Base-by-base conservation (phyloP, 1,140 invertebrate species). In the Paramacrobiotus metropolitanus region DNA sequence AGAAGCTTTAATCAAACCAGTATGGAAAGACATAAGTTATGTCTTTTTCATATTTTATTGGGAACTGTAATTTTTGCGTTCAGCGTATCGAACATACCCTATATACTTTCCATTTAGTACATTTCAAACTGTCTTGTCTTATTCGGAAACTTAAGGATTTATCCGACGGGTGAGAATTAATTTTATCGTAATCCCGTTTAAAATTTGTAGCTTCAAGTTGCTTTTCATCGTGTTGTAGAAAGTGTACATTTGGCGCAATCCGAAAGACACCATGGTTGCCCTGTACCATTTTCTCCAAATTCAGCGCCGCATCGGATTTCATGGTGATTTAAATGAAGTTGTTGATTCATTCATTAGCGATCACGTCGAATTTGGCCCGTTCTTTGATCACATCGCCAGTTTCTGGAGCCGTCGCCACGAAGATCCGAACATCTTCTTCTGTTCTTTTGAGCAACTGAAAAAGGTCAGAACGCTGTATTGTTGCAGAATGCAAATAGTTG, bases 371-470 rank as follows among this genome's bases (percentile, higher is more conserved):
- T 55, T 55, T 24, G 48, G 48, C 9, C 48, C 48, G 15, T 55
- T 20, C 48, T 55, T 55, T 24, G 48, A 55, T 24, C 48, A 55
- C 28, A 9, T 55, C 4, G 48, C 48, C 48, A 55, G 48, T 24
- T 55, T 55, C 48, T 55, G 48, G 48, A 20, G 4, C 4, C 48
- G 24, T 28, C 48, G 48, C 15, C 15, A 55, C 48, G 48, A 55
- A 4, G 48, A 55, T 24, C 48, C 48, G 15, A 55, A 55, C 48
- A 55, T 55, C 24, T 55, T 55, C 24, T 55, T 55, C 48, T 55
- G 48, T 24, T 55, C 48, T 15, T 55, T 55, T 24, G 48, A 55
- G 24, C 15, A 55, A 28, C 48, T 55, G 15, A 55, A 55, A 28
- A 15, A 24, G 24, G 48, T 15, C 34, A 40, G n/a, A 40, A 40